Percentiles rank a stretch among this genome's conserved stretches.
phyloP scores from a whole-genome alignment of 2,888 invertebrate species.

The Anthrax anthrax region DNA sequence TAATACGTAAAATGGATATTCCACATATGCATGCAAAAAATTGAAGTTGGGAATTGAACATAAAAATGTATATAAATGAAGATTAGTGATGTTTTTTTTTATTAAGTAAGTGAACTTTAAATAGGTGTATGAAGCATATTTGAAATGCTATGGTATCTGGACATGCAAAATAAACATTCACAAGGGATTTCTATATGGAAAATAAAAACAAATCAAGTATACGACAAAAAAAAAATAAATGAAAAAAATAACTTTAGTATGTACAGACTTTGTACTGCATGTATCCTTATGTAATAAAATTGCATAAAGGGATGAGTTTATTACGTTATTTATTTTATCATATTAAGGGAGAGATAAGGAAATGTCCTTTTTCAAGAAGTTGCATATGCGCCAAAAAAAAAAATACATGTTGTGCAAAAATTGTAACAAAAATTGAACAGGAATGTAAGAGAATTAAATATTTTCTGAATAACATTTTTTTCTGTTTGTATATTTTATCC shows the following conservation, averaged over 20 bases:
- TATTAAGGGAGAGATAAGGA: conserved; percentile 5
- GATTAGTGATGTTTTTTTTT: background rate
- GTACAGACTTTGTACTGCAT: background rate
- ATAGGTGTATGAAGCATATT: conserved; percentile 1
- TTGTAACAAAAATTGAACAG: too few species aligned
- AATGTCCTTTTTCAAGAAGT: background rate
- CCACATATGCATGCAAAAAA: too few species aligned
- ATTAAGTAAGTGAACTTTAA: background rate
- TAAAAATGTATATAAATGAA: too few species aligned
- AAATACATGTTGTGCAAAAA: too few species aligned
- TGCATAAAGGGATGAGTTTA: background rate
- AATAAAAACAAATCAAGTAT: background rate
- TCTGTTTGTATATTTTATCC: too few species aligned
- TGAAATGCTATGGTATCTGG: background rate
- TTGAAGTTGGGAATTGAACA: too few species aligned
- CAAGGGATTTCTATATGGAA: background rate
- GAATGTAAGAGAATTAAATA: too few species aligned
- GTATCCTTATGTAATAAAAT: background rate
- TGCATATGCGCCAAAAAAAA: background rate
- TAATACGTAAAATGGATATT: too few species aligned
- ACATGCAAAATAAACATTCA: background rate
- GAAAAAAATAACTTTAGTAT: background rate
- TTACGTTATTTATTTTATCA: background rate
- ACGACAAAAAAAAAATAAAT: background rate
- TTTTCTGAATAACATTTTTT: too few species aligned